Conservation (phyloP, 2,113 vertebrate species). For the Melanerpes aurifrons region DNA sequence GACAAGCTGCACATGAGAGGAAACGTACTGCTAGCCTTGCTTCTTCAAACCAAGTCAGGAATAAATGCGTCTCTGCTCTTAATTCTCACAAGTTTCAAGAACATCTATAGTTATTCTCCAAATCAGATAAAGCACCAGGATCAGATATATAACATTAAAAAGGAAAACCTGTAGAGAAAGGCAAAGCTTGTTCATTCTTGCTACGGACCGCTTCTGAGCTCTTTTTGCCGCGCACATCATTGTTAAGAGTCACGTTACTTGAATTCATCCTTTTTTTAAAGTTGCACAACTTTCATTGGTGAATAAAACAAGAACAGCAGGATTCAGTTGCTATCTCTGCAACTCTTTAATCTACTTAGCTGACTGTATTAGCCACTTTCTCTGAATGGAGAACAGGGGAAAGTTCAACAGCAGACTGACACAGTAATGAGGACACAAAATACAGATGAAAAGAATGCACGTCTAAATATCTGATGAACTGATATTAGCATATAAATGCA, state of each 20-base stretch:
- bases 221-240: neutral
- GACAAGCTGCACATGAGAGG: neutral
- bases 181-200: neutral
- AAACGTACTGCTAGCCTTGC: neutral
- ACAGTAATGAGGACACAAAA: constrained; percentile 47
- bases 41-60: constrained; percentile 9
- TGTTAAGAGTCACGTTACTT: neutral
- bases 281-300: neutral
- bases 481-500: constrained; percentile 45
- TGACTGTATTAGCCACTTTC: constrained; percentile 41
- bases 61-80: neutral
- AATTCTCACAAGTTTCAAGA: neutral
- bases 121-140: neutral
- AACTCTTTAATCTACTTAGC: constrained; percentile 47
- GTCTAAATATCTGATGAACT: constrained; percentile 57
- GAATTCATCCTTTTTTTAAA: neutral
- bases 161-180: constrained; percentile 17
- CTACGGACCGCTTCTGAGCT: neutral
- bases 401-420: constrained; percentile 63
- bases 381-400: neutral
- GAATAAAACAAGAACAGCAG: constrained; percentile 39
- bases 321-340: neutral
- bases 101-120: neutral
- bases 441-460: constrained; percentile 50
- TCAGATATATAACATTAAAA: constrained; percentile 12